Base-by-base conservation (phyloP, 2,888 invertebrate genomes). In the Parnassius smintheus region DNA sequence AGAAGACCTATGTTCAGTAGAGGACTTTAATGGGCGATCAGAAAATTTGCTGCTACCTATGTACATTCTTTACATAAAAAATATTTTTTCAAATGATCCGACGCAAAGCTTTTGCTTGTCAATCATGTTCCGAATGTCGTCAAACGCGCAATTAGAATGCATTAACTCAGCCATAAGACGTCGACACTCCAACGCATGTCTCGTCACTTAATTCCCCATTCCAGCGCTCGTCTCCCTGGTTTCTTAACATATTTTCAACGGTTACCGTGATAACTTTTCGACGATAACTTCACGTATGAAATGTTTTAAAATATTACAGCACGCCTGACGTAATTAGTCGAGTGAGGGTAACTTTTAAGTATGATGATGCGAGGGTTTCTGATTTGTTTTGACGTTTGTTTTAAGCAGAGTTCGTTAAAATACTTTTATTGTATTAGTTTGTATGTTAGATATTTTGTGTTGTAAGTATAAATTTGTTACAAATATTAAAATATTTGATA, bases 271-370 rank as follows among this genome's bases (percentile, higher is more conserved):
- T 79, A 84, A 80, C 78, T 81, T 79, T 60, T 35, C 35, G 35
- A 35, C 73, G 72, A 72, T 77, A 83, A 81, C 81, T 79, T 77
- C 71, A 63, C 82, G 75, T 81, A 85, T 82, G 85, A 80, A 82
- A 79, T 83, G 84, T 86, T 86, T 85, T 85, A 82, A 85, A 85
- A 86, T 77, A 83, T 86, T 85, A 83, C 76, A 70, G 70, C 65
- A 59, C 66, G 75, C 72, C 56, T 86, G 84, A 86, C 83, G 76
- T 76, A 86, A 86, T 86, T 86, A 86, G 68, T 54, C 61, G 58
- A 66, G 69, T 67, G 67, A 67, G 66, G 67, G 66, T 75, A 80
- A 81, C 76, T 83, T 77, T 77, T 80, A 79, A 81, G 83, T 79
- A 78, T 72, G 75, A 54, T 41, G 62, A 56, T 46, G 56, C 52